Evolutionary conservation across 2,888 invertebrate species (phyloP), one percentile per base, ranked within the genome.

Genomic region (Lasius fuliginosus): DNA sequence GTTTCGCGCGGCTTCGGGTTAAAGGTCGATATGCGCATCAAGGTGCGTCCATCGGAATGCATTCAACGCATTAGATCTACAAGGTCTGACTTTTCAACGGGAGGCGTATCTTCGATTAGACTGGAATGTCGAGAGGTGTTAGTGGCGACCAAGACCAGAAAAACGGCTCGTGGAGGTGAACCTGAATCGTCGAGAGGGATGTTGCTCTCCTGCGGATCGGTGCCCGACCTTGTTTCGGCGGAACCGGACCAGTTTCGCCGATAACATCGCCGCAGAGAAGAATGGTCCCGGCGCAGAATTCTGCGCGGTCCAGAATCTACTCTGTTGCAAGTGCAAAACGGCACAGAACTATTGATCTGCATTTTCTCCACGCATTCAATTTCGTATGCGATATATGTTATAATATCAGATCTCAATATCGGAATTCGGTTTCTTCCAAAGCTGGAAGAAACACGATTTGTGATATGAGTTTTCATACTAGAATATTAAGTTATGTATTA

Each of bases 41-140:
- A 71, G 73, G 36, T 27, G 79, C 46, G 60, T 79, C 46, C 23
- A 12, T 56, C 27, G 36, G 42, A 68, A 58, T 68, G 77, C 56
- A 58, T 42, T 68, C 30, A 30, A n/a, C 15, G 9, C 30, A 18
- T 40, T 33, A 84, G 67, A 15, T 23, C 36, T 64, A 30, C 73
- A 62, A 53, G 84, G 53, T 71, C 76, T 69, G 84, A 86, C 77
- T 75, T 73, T 74, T 60, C 75, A 79, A 88, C 83, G 84, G 83
- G 86, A 89, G 92, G 92, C 87, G 93, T 92, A 91, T 91, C 92
- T 89, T 87, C 93, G 92, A 93, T 93, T 92, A 93, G 90, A 83
- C 75, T 90, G 93, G 93, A 93, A 93, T 93, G 92, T 86, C 83
- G 90, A 77, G 89, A 93, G 91, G 92, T 92, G 92, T 88, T 49